Evolutionary conservation across 2,113 vertebrate genomes (phyloP), one percentile per base, ranked within the genome.

Genomic region (Phalacrocorax aristotelis): DNA sequence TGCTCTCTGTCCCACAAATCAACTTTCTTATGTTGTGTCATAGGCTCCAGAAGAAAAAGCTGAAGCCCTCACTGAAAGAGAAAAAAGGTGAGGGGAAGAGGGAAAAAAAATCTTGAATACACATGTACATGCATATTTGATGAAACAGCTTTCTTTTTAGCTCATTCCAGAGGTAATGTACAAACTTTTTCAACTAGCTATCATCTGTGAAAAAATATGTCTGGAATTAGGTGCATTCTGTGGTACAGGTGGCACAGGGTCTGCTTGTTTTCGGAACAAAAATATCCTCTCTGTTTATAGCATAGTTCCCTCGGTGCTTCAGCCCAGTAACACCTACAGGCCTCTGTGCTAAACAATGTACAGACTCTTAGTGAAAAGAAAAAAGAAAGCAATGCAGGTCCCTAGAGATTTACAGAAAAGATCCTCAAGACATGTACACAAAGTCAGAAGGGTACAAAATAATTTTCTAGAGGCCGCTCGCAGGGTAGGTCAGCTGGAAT

Each of bases 361-460:
- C 44, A 78, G 75, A 46, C 19, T 46, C 16, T 4, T 10, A 38
- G 26, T 15, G 10, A n/a, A 54, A 88, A 75, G 2, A 2, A 6
- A 44, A 40, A 36, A 8, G 2, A 6, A 72, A 57, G 51, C 15
- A 42, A 5, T 52, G 23, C 9, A 36, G 7, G 2, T 51, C 51
- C 17, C 29, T 68, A 15, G 88, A 68, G n/a, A 62, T 36, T 70
- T 60, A 7, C 2, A 8, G 11, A 38, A 34, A 42, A 34, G 15
- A 76, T 57, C 25, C 19, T 72, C 13, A 19, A 44, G 40, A 38
- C 34, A 58, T 27, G 34, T 20, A 48, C 0, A 0, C 3, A 1
- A n/a, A 42, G 17, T n/a, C 60, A 83, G 71, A 65, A 72, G 30
- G 26, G 12, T 60, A 49, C 36, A 48, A 38, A 88, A 55, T 22